Conservation (phyloP, 1,140 invertebrate species). For the Oppia nitens region DNA sequence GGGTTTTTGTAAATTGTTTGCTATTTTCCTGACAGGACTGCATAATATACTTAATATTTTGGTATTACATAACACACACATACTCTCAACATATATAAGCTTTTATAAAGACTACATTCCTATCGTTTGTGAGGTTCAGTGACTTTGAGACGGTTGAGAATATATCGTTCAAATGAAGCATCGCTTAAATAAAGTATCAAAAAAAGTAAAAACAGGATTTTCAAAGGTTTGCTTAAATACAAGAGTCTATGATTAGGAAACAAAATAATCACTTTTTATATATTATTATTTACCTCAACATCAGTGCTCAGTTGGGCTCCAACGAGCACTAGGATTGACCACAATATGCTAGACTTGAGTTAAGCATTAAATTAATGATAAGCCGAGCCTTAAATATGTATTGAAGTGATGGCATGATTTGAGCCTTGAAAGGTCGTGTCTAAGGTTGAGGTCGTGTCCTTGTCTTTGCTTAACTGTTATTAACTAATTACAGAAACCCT, state of each 20-base stretch:
- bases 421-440: background rate
- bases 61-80: too few relatives aligned
- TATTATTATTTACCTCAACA: background rate
- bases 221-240: too few relatives aligned
- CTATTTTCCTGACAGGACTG: background rate
- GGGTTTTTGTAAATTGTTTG: background rate
- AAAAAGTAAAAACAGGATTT: background rate
- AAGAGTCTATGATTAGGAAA: background rate
- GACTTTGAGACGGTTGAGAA: background rate
- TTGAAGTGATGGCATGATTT: too few relatives aligned
- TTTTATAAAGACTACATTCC: background rate
- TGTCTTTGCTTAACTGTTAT: background rate
- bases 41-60: background rate
- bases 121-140: background rate
- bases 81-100: too few relatives aligned
- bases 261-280: background rate
- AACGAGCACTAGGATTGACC: too few relatives aligned
- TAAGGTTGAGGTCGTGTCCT: background rate
- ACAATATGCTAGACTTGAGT: too few relatives aligned
- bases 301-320: too few relatives aligned
- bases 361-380: too few relatives aligned
- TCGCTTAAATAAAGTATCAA: background rate
- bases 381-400: too few relatives aligned
- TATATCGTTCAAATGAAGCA: background rate
- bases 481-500: too few relatives aligned